phyloP scores from a whole-genome alignment of 2,888 invertebrate species.

The Eledona agricola region DNA sequence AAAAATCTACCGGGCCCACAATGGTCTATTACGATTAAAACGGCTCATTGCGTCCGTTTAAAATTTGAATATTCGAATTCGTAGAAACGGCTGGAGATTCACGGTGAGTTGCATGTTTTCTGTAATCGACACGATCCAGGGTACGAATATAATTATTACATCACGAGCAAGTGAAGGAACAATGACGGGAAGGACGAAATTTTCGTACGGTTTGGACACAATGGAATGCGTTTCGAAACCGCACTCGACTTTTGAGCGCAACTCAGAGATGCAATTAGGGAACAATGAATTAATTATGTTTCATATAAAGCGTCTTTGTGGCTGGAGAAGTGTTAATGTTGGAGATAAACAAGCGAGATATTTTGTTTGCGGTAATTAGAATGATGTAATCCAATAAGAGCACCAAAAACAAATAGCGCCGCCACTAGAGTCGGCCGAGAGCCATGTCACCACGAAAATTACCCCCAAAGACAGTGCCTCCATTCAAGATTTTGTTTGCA shows the following conservation, averaged over 20 bases:
- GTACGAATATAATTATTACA: conserved; percentile 35
- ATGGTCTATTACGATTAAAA: conserved; percentile 18
- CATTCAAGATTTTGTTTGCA: too few species aligned
- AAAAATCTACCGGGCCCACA: conserved; percentile 15
- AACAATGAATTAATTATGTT: conserved; percentile 37
- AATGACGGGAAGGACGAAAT: conserved; percentile 14
- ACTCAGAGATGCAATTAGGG: conserved; percentile 31
- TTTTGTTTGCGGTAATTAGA: conserved; percentile 32
- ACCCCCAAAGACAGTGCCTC: too few species aligned
- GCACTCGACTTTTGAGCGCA: conserved; percentile 8
- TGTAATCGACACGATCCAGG: conserved; percentile 29
- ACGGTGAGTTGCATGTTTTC: conserved; percentile 26
- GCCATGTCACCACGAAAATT: too few species aligned
- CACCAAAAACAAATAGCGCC: conserved; percentile 12
- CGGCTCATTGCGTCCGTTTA: conserved; percentile 22
- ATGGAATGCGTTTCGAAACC: conserved; percentile 22
- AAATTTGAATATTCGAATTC: conserved; percentile 24
- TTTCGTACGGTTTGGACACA: conserved; percentile 10
- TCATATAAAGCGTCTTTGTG: conserved; percentile 36
- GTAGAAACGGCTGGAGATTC: conserved; percentile 20
- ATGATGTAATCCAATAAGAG: conserved; percentile 20
- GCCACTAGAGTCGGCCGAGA: too few species aligned
- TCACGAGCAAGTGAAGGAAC: conserved; percentile 21
- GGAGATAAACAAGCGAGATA: conserved; percentile 30
- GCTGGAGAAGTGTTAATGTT: conserved; percentile 29